These are phyloP conservation scores for Oenanthe melanoleuca DNA, from an alignment of 2,113 vertebrate genomes.

Conservation along the genomic window DNA sequence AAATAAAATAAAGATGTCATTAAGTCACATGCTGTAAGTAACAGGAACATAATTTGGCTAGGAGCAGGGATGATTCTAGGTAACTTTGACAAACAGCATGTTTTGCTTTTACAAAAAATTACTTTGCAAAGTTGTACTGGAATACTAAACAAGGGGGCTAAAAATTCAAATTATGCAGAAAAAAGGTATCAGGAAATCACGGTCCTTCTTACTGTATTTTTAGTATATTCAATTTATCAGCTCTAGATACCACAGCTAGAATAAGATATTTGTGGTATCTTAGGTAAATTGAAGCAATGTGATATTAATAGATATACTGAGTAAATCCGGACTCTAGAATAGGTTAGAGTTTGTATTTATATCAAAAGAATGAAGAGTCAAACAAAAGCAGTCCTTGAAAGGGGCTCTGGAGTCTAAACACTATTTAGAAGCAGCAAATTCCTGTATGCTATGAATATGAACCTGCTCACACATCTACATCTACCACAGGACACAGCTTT, in stretches of 20 bases:
- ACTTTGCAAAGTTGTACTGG: neutral
- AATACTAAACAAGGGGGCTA: neutral
- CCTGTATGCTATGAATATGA: neutral
- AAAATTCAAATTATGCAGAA: neutral
- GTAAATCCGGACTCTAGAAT: neutral
- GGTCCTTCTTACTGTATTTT: neutral
- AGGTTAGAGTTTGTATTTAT: neutral
- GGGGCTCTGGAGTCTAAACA: neutral
- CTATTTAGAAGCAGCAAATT: neutral
- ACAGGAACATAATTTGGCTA: neutral
- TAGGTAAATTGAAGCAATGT: neutral
- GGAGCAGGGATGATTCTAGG: neutral
- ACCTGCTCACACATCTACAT: neutral
- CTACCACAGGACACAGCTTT: neutral
- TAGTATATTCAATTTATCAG: neutral
- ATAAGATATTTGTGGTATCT: neutral
- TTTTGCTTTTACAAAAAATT: neutral
- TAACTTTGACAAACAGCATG: neutral
- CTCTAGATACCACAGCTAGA: neutral
- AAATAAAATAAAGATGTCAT: conserved; percentile 3
- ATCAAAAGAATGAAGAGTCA: neutral
- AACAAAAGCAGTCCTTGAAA: neutral
- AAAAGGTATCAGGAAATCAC: neutral
- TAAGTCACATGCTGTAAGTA: neutral
- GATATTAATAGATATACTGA: neutral